These are phyloP conservation scores for Eucidaris tribuloides DNA, from an alignment of 35 echinoderm and acorn worm species.

Conservation along the genomic window DNA sequence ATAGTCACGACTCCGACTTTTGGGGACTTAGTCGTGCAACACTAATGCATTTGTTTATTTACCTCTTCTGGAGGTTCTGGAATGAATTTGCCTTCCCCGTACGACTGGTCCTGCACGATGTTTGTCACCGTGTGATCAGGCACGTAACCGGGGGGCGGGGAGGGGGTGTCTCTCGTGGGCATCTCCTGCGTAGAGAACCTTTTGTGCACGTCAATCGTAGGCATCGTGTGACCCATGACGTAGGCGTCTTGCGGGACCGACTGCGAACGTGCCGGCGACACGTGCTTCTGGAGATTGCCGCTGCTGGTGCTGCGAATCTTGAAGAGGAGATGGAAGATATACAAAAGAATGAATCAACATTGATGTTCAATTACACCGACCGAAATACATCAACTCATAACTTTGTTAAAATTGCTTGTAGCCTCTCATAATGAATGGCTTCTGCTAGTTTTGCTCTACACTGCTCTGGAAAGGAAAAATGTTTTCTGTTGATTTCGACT, in stretches of 20 bases:
- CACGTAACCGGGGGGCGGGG: slow-evolving; percentile 33
- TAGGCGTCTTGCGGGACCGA: slow-evolving; percentile 20
- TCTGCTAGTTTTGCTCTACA: too few relatives aligned
- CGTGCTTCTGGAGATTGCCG: not conserved
- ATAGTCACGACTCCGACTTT: too few relatives aligned
- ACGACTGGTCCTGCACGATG: not conserved
- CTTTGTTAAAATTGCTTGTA: too few relatives aligned
- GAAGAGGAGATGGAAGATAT: too few relatives aligned
- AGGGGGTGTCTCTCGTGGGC: slow-evolving; percentile 27
- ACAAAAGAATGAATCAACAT: not conserved
- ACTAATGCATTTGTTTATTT: not conserved
- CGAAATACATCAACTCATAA: too few relatives aligned
- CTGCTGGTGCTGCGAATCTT: slow-evolving; percentile 26
- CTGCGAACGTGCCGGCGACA: slow-evolving; percentile 17
- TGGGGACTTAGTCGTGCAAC: not conserved
- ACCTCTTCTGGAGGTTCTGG: slow-evolving; percentile 41
- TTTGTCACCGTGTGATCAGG: slow-evolving; percentile 6
- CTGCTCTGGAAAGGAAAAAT: too few relatives aligned
- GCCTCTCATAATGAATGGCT: too few relatives aligned
- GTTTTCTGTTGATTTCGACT: too few relatives aligned
- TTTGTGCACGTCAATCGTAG: not conserved
- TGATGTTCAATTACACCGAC: too few relatives aligned
- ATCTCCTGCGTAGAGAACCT: slow-evolving; percentile 41
- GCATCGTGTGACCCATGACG: not conserved
- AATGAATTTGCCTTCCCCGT: slow-evolving; percentile 34